Base-by-base conservation (phyloP, 2,113 vertebrate species). In the Barnardius zonarius region DNA sequence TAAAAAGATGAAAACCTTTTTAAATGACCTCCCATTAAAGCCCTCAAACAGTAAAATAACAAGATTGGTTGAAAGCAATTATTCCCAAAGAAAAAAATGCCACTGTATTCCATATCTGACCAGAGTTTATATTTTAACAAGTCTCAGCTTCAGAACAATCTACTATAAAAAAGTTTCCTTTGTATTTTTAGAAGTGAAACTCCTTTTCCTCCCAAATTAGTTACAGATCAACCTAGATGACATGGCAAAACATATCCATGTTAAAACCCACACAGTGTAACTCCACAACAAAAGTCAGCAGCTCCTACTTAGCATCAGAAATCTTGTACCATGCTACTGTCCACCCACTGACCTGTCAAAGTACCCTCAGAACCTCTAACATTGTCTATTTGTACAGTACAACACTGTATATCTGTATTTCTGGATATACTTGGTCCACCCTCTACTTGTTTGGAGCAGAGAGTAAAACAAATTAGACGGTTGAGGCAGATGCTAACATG, bases 401-500 rank as follows among this genome's bases (percentile, higher is more conserved):
- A 88, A 83, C 39, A n/a, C 37, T 51, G 17, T 18, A 23, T 12
- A 43, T 43, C n/a, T 51, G 17, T 62, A 37, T 74, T 78, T 74
- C 83, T 72, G 49, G 25, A 69, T 49, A 69, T 11, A 46, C 5
- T 76, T 69, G 19, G 17, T 49, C 35, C 20, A 79, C n/a, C 23
- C 57, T 73, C n/a, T n/a, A 25, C 80, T 85, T 91, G 77, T 92
- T 87, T 96, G 52, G 52, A 90, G 44, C 63, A 67, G 25, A 72
- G 35, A 88, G 15, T 80, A 89, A 94, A 86, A 57, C 82, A 96
- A 96, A 84, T 0, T 8, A 87, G 62, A 84, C 10, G 52, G 66
- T 41, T 92, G 82, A 69, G 81, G 92, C 77, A 95, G 93, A 92
- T 48, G 61, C 57, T 94, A 90, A 81, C 48, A 22, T 41, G 52